A percentile compares a stretch with the other conserved stretches of the same genome.
phyloP scores from a whole-genome alignment of 2,797 vertebrate genomes.

The Brotula barbata region DNA sequence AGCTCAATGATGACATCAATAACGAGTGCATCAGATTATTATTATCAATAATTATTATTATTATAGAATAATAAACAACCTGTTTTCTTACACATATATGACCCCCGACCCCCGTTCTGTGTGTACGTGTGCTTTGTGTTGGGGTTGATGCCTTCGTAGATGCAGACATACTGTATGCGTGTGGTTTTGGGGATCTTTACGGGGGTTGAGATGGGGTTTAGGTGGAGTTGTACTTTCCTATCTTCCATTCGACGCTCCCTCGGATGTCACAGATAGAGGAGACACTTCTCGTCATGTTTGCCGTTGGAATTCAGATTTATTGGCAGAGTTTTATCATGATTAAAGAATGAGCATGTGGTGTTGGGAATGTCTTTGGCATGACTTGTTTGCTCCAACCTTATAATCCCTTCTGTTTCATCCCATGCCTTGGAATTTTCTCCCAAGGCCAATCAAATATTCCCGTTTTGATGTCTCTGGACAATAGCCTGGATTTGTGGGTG shows the following conservation, averaged over 20 bases:
- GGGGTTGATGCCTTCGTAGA: no score
- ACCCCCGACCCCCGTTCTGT: no score
- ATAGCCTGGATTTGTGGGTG: conserved; percentile 27
- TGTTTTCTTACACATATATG: no score
- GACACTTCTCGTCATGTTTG: conserved; percentile 35
- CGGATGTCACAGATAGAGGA: conserved; percentile 47
- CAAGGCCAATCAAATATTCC: conserved; percentile 42
- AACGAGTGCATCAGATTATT: no score
- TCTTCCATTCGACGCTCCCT: conserved; percentile 61
- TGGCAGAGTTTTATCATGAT: conserved; percentile 71
- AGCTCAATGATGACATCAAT: no score
- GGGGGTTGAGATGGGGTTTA: conserved; percentile 2
- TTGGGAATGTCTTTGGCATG: conserved; percentile 51
- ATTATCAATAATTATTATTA: no score
- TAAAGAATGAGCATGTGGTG: conserved; percentile 70
- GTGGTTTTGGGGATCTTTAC: conserved; percentile 21
- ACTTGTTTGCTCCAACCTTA: conserved; percentile 39
- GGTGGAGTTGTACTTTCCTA: conserved; percentile 33
- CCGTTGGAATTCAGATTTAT: conserved; percentile 66
- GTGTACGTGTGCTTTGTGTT: no score
- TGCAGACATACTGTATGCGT: no score
- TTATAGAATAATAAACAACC: no score
- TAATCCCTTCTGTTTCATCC: conserved; percentile 58
- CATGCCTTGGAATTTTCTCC: conserved; percentile 48
- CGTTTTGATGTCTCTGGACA: conserved; percentile 41